Conservation (phyloP, 2,113 vertebrate species). For the Pandion haliaetus region DNA sequence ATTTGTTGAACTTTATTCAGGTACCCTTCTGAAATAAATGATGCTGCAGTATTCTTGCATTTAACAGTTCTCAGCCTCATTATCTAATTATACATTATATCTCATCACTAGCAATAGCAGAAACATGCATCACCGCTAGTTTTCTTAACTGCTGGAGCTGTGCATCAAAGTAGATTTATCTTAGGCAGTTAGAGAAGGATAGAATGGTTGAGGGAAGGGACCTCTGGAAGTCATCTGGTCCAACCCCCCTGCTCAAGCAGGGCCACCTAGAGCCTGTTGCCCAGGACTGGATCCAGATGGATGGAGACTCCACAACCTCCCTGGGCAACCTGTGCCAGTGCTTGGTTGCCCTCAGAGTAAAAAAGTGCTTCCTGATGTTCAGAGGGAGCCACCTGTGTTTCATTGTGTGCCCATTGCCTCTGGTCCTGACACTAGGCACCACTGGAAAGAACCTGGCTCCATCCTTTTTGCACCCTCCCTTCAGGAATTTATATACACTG, state of each 20-base stretch:
- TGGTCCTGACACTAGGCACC: neutral
- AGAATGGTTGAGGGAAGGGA: neutral
- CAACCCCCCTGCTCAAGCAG: neutral
- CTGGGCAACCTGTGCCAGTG: neutral
- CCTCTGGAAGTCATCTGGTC: neutral
- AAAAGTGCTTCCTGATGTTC: neutral
- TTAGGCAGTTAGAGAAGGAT: neutral
- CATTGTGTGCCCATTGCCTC: neutral
- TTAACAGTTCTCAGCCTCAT: neutral
- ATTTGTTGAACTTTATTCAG: neutral
- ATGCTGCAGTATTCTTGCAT: neutral
- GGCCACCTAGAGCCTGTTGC: neutral
- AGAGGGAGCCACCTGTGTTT: neutral
- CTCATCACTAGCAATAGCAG: neutral
- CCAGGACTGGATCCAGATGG: neutral
- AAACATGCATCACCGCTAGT: neutral
- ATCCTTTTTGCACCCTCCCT: neutral
- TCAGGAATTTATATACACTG: neutral
- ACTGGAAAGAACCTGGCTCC: neutral
- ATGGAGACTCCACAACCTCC: neutral
- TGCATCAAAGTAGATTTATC: neutral
- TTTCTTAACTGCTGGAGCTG: neutral
- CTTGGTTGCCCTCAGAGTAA: neutral
- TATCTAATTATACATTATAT: neutral
- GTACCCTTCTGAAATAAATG: neutral